Base-by-base conservation (phyloP, 2,888 invertebrate species). In the Metalampra italica region DNA sequence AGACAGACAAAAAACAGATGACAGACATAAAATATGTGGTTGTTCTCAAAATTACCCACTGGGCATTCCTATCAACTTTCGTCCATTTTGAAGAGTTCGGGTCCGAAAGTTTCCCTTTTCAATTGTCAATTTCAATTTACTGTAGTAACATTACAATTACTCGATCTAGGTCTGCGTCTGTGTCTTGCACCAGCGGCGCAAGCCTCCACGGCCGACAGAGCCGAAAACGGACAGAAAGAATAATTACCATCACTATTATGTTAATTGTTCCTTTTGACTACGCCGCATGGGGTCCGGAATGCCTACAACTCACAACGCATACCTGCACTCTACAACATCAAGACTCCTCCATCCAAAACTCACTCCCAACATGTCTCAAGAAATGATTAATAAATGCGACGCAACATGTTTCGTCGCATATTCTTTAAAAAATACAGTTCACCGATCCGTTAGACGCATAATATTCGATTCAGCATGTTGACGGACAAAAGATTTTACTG, bases 211-310 rank as follows among this genome's bases (percentile, higher is more conserved):
- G 66, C 62, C 66, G 61, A 59, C 47, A 57, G 51, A 63, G 59
- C 62, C 66, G 60, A 73, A 70, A 71, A 66, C 59, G 61, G 68
- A 59, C 70, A 67, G 71, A 61, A 71, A 68, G 69, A 75, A 70
- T 76, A 74, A 77, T 75, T 72, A 71, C 68, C 65, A 56, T 64
- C 56, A 63, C 60, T 69, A 66, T 75, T 72, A 75, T 75, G 75
- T 66, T 71, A 77, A 77, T 76, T 64, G 68, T 66, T 71, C 69
- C 68, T 68, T 75, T 73, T 69, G 64, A 69, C 70, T 50, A 60
- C 62, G 66, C 78, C 68, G 71, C 71, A 64, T 66, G 66, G 62
- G 60, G 68, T 55, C 62, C 53, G 53, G 52, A 48, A 50, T 53
- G 48, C 45, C 54, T 8, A 9, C 47, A 34, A 37, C 38, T 42